A percentile compares a stretch with the other conserved stretches of the same genome.
Evolutionary conservation across 2,888 invertebrate species (phyloP).

Genomic region (Drosophila limbata): DNA sequence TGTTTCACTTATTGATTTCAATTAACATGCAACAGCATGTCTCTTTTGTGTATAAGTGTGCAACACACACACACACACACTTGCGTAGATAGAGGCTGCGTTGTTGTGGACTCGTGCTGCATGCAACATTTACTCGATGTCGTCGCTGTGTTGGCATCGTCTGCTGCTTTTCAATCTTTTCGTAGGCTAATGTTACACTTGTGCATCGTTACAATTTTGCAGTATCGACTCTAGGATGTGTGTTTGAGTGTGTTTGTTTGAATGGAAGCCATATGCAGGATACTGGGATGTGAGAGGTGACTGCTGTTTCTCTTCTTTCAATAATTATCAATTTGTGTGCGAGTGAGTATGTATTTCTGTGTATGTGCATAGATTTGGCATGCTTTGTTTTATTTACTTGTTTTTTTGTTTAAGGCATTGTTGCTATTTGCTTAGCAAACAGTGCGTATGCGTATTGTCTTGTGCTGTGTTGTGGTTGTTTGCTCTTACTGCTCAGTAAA

Average conservation of each 20-base stretch:
- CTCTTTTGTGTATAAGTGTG: constrained; percentile 61
- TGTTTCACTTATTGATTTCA: constrained; percentile 81
- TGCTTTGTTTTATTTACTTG: constrained; percentile 79
- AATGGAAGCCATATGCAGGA: constrained; percentile 18
- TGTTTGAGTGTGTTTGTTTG: constrained; percentile 28
- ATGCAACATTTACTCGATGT: constrained; percentile 64
- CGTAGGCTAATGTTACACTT: constrained; percentile 80
- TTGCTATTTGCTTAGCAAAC: constrained; percentile 63
- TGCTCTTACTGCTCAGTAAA: constrained; percentile 53
- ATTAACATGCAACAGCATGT: constrained; percentile 82
- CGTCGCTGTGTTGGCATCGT: constrained; percentile 38
- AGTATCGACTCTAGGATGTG: constrained; percentile 11
- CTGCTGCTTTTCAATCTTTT: constrained; percentile 76
- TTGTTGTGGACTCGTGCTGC: constrained; percentile 43
- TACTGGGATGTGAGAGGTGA: constrained; percentile 32
- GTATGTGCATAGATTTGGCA: constrained; percentile 53
- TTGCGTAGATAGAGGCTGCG: constrained; percentile 27
- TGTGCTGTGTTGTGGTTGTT: constrained; percentile 40
- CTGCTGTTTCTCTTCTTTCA: constrained; percentile 58
- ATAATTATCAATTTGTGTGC: constrained; percentile 76
- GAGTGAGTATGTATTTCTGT: constrained; percentile 46
- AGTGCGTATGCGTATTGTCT: constrained; percentile 73
- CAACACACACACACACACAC: constrained; percentile 24
- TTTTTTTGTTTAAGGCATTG: constrained; percentile 71
- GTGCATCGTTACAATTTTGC: constrained; percentile 75